These are phyloP conservation scores for Calidris pygmaea DNA, from an alignment of 2,113 vertebrate species.

Conservation along the genomic window DNA sequence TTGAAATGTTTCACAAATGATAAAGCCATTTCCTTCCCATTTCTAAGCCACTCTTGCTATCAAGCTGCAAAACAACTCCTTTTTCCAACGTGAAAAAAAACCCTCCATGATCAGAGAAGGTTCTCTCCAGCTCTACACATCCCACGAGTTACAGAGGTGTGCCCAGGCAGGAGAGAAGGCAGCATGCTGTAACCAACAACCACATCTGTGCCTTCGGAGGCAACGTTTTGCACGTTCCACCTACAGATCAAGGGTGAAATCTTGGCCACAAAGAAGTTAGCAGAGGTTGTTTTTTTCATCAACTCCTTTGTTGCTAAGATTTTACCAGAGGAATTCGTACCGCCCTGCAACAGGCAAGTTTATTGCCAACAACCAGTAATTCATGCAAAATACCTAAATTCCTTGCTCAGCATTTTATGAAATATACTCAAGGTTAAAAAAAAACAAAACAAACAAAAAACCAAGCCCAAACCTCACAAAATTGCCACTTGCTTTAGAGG, in stretches of 20 bases:
- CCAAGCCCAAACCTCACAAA: background rate
- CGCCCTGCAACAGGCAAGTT: background rate
- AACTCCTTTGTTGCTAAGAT: conserved; percentile 16
- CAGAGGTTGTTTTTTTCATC: background rate
- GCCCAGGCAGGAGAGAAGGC: background rate
- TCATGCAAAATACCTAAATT: background rate
- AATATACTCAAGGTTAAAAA: background rate
- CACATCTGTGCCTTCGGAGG: background rate
- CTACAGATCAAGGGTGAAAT: conserved; percentile 22
- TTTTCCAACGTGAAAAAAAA: background rate
- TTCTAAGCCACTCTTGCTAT: background rate
- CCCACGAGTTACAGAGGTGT: background rate
- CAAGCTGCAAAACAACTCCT: background rate
- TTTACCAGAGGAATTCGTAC: background rate
- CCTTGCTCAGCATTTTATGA: background rate
- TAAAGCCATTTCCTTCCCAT: background rate
- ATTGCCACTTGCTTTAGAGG: background rate
- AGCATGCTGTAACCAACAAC: background rate
- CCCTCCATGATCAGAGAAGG: background rate
- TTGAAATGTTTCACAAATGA: background rate
- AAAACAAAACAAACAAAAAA: background rate
- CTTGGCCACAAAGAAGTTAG: background rate
- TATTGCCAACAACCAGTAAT: background rate
- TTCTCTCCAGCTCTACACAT: background rate
- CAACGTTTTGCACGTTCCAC: background rate